Evolutionary conservation across 1,140 invertebrate species (phyloP), one percentile per base, ranked within the genome.

Genomic region (Vollenhovia emeryi): DNA sequence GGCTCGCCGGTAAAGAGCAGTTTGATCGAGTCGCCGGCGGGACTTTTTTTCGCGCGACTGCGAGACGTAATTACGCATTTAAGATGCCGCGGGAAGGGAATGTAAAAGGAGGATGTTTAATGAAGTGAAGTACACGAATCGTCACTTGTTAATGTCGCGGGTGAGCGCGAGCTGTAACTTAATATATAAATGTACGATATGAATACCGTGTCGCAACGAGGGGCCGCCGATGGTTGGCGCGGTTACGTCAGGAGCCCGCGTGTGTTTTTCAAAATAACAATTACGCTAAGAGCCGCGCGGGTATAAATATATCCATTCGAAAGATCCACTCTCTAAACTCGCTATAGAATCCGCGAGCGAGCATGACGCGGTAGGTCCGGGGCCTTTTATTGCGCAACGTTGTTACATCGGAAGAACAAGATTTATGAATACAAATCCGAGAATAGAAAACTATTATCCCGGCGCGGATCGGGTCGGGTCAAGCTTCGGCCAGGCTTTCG

Each of bases 391-490:
- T 52, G 33, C 13, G 50, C 50, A 60, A n/a, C 24, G 18, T 45
- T 36, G 18, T 73, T 73, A 36, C 24, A 33, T 48, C 13, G 40
- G 15, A 33, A 64, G 45, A 64, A 52, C 24, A 52, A 66, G 60
- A 79, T 79, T 79, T 50, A 79, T 79, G 75, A 79, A 50, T 50
- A 79, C 21, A 79, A 79, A 52, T 66, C 43, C 21, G 18, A 36
- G 76, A 79, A 40, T 68, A 33, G 62, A 36, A 43, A 52, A 40
- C 33, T 52, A 40, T 79, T 40, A 79, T 40, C 64, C 27, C 45
- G 8, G 15, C 21, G 43, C 43, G 57, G 57, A n/a, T n/a, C 33
- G 55, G 48, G 60, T 79, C 60, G 15, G 62, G 27, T 79, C 30
- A 21, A 27, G 43, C n/a, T 27, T 50, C 30, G 24, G 9, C 36